Evolutionary conservation across 2,113 vertebrate genomes (phyloP).

Genomic region (Bufo gargarizans): DNA sequence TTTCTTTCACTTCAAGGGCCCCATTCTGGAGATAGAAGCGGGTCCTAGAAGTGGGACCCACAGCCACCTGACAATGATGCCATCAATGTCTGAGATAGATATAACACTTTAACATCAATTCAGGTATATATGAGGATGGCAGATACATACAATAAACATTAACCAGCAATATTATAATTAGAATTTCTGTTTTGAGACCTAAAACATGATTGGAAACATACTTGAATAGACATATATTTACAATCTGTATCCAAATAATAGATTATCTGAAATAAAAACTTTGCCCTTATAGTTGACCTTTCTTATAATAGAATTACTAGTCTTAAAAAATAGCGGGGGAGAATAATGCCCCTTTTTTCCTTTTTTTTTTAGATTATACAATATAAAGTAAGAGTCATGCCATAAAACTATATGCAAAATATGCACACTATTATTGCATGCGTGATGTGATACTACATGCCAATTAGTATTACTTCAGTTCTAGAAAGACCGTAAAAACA

Average conservation of each 20-base stretch:
- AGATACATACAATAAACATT: not conserved
- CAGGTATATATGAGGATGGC: not conserved
- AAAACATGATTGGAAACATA: constrained; percentile 87
- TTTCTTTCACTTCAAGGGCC: no score
- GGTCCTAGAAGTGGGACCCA: no score
- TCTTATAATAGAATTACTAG: constrained; percentile 61
- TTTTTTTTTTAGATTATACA: constrained; percentile 71
- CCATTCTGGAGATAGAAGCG: no score
- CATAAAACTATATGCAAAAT: constrained; percentile 79
- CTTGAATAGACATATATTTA: constrained; percentile 76
- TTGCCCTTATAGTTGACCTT: constrained; percentile 67
- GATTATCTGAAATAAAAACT: constrained; percentile 45
- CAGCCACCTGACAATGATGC: no score
- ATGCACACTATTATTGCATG: constrained; percentile 87
- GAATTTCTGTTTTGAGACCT: constrained; percentile 73
- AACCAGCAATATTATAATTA: constrained; percentile 25
- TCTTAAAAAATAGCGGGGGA: constrained; percentile 63
- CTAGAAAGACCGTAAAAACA: constrained; percentile 71
- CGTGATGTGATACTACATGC: constrained; percentile 85
- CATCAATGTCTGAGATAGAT: no score
- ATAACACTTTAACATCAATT: no score
- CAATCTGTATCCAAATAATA: constrained; percentile 71
- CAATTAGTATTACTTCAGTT: constrained; percentile 75
- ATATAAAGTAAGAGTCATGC: constrained; percentile 90
- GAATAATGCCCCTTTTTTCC: constrained; percentile 65